phyloP scores from a whole-genome alignment of 2,888 invertebrate species.

The Leucoptera coffeella region DNA sequence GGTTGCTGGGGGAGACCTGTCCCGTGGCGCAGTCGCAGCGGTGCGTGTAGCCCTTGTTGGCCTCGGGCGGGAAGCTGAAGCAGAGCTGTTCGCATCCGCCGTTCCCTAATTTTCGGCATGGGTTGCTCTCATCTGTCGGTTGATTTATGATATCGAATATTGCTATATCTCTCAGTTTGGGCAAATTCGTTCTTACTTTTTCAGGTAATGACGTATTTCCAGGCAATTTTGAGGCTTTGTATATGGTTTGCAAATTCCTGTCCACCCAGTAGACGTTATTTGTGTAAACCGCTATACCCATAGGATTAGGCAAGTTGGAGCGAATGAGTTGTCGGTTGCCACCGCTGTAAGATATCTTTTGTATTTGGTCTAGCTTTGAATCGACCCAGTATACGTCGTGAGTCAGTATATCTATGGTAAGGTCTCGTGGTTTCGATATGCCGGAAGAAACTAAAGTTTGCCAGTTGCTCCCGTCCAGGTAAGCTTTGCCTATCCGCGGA shows the following conservation, averaged over 20 bases:
- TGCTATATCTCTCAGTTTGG: conserved; percentile 81
- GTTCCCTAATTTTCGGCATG: conserved; percentile 68
- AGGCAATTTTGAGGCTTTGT: conserved; percentile 71
- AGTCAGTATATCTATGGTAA: conserved; percentile 87
- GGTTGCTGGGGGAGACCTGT: conserved; percentile 56
- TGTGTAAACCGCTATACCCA: conserved; percentile 85
- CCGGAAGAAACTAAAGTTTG: conserved; percentile 80
- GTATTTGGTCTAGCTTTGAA: conserved; percentile 88
- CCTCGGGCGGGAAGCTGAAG: conserved; percentile 79
- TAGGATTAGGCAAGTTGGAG: conserved; percentile 84
- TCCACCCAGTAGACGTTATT: conserved; percentile 92
- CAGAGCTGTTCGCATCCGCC: conserved; percentile 93
- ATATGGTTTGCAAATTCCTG: conserved; percentile 78
- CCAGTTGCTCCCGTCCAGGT: conserved; percentile 84
- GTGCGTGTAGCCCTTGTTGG: conserved; percentile 46
- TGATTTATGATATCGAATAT: conserved; percentile 88
- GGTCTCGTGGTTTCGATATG: conserved; percentile 84
- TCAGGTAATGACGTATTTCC: conserved; percentile 66
- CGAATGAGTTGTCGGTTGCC: conserved; percentile 77
- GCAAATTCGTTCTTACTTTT: conserved; percentile 74
- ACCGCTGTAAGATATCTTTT: conserved; percentile 81
- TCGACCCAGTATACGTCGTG: conserved; percentile 99
- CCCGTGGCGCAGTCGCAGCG: conserved; percentile 93
- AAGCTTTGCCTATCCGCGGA: conserved; percentile 84
- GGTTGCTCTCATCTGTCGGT: conserved; percentile 75